Evolutionary conservation across 2,888 invertebrate genomes (phyloP), one percentile per base, ranked within the genome.

Genomic region (Notocelia uddmanniana): DNA sequence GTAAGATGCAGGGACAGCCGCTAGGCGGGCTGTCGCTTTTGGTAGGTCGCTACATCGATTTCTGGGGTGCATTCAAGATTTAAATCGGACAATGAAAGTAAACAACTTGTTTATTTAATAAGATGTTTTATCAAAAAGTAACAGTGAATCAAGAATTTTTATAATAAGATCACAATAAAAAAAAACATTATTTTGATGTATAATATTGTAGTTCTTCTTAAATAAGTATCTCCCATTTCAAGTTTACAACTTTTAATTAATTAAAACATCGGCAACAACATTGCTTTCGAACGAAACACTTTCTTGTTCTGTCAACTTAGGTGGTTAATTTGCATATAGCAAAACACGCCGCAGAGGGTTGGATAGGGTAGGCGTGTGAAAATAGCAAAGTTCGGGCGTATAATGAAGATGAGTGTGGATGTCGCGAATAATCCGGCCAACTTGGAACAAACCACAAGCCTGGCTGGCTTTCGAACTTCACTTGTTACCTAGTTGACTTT

Each of bases 351-450:
- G 80, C 81, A 80, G 83, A 82, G 81, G 83, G 85, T 83, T 83
- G 83, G 84, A 79, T 83, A 81, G 81, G 83, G 85, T 83, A 83
- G 83, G 84, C 83, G 88, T 86, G 89, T 83, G 87, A 87, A 86
- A 86, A 88, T 85, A 81, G 83, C 81, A 85, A 93, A 92, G 87
- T 92, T 92, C 79, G 76, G 74, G 78, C 81, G 91, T 88, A 92
- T 91, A 93, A 93, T 91, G 91, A 91, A 91, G 90, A 89, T 85
- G 91, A 84, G 89, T 79, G 83, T 85, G 85, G 87, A 85, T 85
- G 88, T 83, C 78, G 77, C 81, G 85, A 73, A 73, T 90, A 90
- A 91, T 91, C 91, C 89, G 81, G 78, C 77, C 84, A 92, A 91
- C 89, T 91, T 90, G 80, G 78, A 76, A 84, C 83, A 83, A 88